Conservation (phyloP, 92 coral and sea anemone species). For the Paragorgia papillata region DNA sequence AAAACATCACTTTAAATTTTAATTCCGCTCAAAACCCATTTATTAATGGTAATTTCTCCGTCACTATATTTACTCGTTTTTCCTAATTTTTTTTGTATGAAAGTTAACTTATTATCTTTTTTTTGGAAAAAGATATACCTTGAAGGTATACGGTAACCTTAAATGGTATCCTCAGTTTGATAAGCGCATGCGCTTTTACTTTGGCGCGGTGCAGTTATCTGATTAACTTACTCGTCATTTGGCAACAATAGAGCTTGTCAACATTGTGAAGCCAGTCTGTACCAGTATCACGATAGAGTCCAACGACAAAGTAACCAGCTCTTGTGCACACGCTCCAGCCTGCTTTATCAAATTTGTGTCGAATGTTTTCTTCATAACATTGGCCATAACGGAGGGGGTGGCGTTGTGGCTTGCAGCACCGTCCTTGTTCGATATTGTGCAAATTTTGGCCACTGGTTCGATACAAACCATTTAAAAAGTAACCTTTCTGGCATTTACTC, state of each 20-base stretch:
- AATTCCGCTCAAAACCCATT: too few species aligned
- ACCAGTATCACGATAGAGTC: neutral
- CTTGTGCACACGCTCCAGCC: conserved; percentile 14
- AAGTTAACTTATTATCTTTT: too few species aligned
- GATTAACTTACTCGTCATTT: too few species aligned
- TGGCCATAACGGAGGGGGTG: neutral
- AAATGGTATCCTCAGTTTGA: too few species aligned
- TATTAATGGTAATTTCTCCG: too few species aligned
- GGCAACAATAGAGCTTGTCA: neutral
- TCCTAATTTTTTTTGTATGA: too few species aligned
- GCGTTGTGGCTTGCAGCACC: conserved; percentile 16
- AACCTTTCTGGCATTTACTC: conserved; percentile 22
- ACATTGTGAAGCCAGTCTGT: neutral
- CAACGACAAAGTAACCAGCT: neutral
- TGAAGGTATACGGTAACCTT: too few species aligned
- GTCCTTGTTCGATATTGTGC: conserved; percentile 1
- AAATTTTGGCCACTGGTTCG: conserved; percentile 5
- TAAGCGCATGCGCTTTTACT: too few species aligned
- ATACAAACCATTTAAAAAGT: conserved; percentile 17
- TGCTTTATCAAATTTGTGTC: neutral
- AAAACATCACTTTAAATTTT: too few species aligned
- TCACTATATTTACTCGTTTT: too few species aligned
- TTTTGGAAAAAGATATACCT: too few species aligned
- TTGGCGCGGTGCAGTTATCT: too few species aligned
- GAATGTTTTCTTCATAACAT: conserved; percentile 20